Evolutionary conservation across 1,140 invertebrate genomes (phyloP), one percentile per base, ranked within the genome.

Genomic region (Mactra quadrangularis): DNA sequence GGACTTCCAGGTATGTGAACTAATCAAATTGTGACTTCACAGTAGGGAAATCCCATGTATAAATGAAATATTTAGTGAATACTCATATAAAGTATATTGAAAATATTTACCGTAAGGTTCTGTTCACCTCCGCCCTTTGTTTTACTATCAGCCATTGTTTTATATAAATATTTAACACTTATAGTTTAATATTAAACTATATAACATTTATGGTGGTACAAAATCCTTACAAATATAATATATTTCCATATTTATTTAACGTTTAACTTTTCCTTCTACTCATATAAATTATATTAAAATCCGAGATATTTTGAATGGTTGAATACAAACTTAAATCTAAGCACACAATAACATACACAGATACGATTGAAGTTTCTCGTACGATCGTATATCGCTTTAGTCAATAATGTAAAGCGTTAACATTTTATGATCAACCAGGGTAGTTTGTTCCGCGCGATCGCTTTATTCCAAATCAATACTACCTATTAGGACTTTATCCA

Each of bases 81-180:
- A 41, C 38, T 41, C 15, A 7, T 41, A 41, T 41, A 41, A 7
- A 41, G 6, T 41, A 6, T 41, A 41, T 15, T 41, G 38, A 41
- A 41, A 6, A 41, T 41, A 41, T 41, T 41, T 87, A 88, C 89
- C 84, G 84, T 87, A 0, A 90, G 78, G 47, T 87, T 90, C 66
- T 90, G 87, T 77, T 90, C 89, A 19, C 89, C 89, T 38, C 89
- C 89, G 22, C 89, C 89, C 57, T 86, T 87, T 45, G 76, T 85
- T 62, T 87, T 88, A 33, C 85, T 33, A 22, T 89, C 86, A 27
- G 85, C 45, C 86, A 87, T 86, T 22, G n/a, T 47, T 77, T 25
- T 64, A 64, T 7, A 19, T 19, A 45, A 27, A 45, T 7, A 45
- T 22, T 45, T 22, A 25, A 35, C 31, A 35, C 35, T 66, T n/a